Evolutionary conservation across 2,113 vertebrate genomes (phyloP), one percentile per base, ranked within the genome.

Genomic region (Genyomyrus donnyi): DNA sequence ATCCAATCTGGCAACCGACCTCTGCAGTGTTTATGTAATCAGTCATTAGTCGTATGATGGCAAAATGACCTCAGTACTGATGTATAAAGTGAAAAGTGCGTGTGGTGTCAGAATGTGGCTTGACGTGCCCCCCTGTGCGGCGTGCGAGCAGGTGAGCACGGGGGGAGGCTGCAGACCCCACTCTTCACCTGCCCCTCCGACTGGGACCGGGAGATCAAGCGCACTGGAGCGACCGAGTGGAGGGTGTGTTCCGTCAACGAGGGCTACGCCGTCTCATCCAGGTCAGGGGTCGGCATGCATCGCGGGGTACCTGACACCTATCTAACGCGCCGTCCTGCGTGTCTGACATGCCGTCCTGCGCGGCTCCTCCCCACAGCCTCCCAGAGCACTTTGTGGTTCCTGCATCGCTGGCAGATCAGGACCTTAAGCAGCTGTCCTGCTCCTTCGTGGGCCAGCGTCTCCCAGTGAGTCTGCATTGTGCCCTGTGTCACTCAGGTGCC

Each of bases 161-260:
- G 94, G 91, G 96, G 94, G 27, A 94, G 95, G 80, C 94, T 95
- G 10, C 97, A 96, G 91, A 98, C 97, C 0, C 96, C 98, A 13
- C 92, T 98, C 89, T 99, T 98, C 93, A 97, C 98, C 94, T 96
- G 96, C 0, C 96, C 97, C 13, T 97, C 97, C 0, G 98, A 99
- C 74, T 99, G 97, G 98, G 98, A 99, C 91, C 93, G 98, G 91
- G 98, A 99, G 91, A 97, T 99, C 93, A 99, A 99, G 94, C 96
- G 98, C 92, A 99, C 97, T 0, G 96, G 97, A 0, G 98, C 98
- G 1, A 97, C 97, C 0, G 98, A 98, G 91, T 99, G 98, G 98
- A 96, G 98, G 92, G 98, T 99, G 52, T 99, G 97, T 92, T 97
- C 97, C 3, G 94, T 99, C 94, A 99, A 99, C 3, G 97, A 98